Conservation (phyloP, 1,140 invertebrate genomes). For the Polypedilum vanderplanki region DNA sequence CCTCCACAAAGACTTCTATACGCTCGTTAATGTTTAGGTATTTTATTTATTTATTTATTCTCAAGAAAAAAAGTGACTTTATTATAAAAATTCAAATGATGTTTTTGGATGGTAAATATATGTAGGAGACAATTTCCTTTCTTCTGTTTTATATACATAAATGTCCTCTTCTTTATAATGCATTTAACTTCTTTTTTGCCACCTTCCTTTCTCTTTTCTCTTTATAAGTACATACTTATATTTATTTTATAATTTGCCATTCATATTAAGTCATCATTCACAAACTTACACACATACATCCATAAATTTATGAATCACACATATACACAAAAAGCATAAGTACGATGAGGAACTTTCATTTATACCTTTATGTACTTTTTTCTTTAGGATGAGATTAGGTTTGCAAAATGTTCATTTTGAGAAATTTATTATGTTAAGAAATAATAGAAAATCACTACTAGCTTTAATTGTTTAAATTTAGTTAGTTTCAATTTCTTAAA, state of each 20-base stretch:
- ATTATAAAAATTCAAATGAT: background rate
- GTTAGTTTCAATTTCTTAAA: too few relatives aligned
- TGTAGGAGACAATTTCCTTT: background rate
- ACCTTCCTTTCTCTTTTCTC: too few relatives aligned
- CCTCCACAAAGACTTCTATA: too few relatives aligned
- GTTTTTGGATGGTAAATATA: background rate
- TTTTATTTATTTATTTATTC: background rate
- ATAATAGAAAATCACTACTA: too few relatives aligned
- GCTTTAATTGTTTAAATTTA: too few relatives aligned
- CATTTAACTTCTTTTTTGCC: too few relatives aligned
- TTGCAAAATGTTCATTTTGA: background rate
- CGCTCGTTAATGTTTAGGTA: background rate
- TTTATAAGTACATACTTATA: background rate
- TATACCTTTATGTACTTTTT: too few relatives aligned
- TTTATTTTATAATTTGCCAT: conserved; percentile 1
- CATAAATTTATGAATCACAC: background rate
- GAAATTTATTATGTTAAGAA: background rate
- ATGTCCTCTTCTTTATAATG: too few relatives aligned
- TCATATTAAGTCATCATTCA: conserved; percentile 3
- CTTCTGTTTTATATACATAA: background rate
- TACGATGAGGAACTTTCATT: background rate
- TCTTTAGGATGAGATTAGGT: background rate
- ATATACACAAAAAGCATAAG: background rate
- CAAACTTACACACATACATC: background rate
- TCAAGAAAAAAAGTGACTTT: background rate